These are phyloP conservation scores for Harmothoe impar DNA, from an alignment of 2,888 invertebrate species.

Conservation along the genomic window DNA sequence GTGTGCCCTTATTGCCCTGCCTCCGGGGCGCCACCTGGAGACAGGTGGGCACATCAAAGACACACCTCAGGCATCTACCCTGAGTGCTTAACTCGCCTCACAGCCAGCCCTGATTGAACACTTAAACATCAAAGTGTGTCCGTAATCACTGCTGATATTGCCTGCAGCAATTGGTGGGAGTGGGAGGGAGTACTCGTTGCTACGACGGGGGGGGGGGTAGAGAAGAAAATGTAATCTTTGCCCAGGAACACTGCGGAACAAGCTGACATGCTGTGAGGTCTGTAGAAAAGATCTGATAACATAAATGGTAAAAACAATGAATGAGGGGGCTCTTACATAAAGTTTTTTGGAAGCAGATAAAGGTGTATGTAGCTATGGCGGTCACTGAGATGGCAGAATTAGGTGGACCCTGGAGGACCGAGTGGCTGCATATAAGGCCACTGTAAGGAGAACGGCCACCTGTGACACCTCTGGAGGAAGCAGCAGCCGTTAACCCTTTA, in stretches of 20 bases:
- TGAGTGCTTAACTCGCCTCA: neutral
- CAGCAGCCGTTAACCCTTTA: too few relatives aligned
- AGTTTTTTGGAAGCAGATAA: neutral
- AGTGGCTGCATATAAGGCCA: too few relatives aligned
- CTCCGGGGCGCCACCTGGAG: neutral
- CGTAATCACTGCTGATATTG: neutral
- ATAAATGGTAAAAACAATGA: neutral
- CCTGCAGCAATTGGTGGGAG: neutral
- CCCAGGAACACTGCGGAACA: too few relatives aligned
- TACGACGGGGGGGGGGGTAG: neutral
- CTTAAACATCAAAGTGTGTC: neutral
- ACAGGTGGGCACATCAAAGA: conserved; percentile 39
- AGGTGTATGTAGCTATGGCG: neutral
- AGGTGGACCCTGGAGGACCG: neutral
- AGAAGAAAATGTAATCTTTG: neutral
- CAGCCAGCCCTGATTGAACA: conserved; percentile 40
- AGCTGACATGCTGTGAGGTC: too few relatives aligned
- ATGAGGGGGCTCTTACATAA: neutral
- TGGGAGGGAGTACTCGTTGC: too few relatives aligned
- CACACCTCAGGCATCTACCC: neutral
- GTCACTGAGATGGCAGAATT: neutral
- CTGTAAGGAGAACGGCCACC: too few relatives aligned
- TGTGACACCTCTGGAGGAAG: too few relatives aligned
- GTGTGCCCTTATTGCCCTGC: neutral
- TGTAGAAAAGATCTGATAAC: neutral